Evolutionary conservation across 1,140 invertebrate genomes (phyloP), one percentile per base, ranked within the genome.

Genomic region (Nasonia vitripennis): DNA sequence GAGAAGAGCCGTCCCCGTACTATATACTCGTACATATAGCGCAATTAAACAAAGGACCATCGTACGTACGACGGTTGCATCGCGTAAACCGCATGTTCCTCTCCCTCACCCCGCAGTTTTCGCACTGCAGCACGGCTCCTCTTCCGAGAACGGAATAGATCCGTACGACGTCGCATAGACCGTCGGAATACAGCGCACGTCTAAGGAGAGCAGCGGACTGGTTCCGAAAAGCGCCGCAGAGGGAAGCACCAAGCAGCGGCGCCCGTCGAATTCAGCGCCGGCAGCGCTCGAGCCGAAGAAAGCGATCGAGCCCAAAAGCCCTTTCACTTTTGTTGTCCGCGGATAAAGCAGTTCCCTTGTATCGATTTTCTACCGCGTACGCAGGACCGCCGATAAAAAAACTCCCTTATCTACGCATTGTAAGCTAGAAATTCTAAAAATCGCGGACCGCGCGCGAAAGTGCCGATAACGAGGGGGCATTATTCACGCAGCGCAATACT

Each of bases 11-110:
- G 41, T 37, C 34, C 41, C 7, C 41, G 41, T 9, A 45, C 41
- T 17, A 9, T 31, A 23, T n/a, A 11, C 23, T 37, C 34, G 34
- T 37, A 27, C 2, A 14, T 70, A 91, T 91, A 90, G 17, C n/a
- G 89, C 91, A 92, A 91, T 92, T 92, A 91, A 92, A 91, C 89
- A 90, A 92, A 90, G 88, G 91, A 87, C 87, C 84, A 31, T 17
- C 14, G 81, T 73, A 81, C 27, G 27, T 48, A 85, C 84, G 87
- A 86, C 89, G 87, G 88, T 90, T 86, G 86, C 78, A 82, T 84
- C 82, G 71, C 68, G 37, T 20, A 74, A 75, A 67, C 70, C 20
- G 20, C 78, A 62, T 55, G 87, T 87, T 78, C 81, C 27, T 27
- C 1, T 27, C 1, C 27, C 27, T 27, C 27, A 1, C 27, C 27